Evolutionary conservation across 2,113 vertebrate species (phyloP).

Genomic region (Myiagra hebetior): DNA sequence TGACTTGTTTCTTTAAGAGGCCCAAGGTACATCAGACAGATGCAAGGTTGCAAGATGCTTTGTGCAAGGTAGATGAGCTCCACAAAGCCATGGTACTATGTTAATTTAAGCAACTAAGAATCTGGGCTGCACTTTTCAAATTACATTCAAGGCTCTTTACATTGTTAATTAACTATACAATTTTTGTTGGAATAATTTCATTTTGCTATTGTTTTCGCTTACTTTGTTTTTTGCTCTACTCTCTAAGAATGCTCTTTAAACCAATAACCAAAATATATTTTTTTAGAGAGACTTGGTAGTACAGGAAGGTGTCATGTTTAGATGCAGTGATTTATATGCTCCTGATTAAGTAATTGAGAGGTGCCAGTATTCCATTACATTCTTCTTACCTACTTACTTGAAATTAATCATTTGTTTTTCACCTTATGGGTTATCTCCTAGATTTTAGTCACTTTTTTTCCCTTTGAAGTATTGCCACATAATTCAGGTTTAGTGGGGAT

Average conservation of each 20-base stretch:
- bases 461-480: not conserved
- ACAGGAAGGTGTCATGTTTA: not conserved
- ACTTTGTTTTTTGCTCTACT: not conserved
- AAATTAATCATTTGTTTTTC: not conserved
- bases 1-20: not conserved
- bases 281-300: not conserved
- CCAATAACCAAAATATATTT: not conserved
- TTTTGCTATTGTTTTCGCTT: not conserved
- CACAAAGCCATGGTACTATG: not conserved
- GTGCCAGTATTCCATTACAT: not conserved
- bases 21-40: not conserved
- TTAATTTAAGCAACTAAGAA: not conserved
- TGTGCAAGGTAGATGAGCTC: not conserved
- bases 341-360: conserved; percentile 28
- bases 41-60: not conserved
- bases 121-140: not conserved
- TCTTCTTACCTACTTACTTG: not conserved
- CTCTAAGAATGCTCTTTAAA: not conserved
- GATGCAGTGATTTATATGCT: not conserved
- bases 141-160: not conserved
- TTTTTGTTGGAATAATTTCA: not conserved
- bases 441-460: not conserved
- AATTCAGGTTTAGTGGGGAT: not conserved
- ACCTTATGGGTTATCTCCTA: not conserved
- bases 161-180: not conserved